Evolutionary conservation across 2,797 vertebrate species (phyloP).

Genomic region (Propithecus perrieri): DNA sequence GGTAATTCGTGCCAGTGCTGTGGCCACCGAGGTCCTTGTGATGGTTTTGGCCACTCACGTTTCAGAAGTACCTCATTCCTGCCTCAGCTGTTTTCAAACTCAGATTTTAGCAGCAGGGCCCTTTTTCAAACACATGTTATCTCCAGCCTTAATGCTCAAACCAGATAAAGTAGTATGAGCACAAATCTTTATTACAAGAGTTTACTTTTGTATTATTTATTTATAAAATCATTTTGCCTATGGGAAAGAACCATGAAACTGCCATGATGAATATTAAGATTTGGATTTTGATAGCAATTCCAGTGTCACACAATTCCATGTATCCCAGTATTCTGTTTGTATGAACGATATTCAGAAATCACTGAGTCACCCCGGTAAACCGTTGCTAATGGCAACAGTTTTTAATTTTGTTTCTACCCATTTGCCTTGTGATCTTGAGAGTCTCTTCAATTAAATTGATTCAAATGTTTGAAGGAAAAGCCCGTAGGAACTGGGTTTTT

Average conservation of each 20-base stretch:
- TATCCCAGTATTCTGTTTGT: not conserved
- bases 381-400: conserved; percentile 18
- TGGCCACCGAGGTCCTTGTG: not conserved
- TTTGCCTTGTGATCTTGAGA: conserved; percentile 37
- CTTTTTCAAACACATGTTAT: not conserved
- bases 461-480: not conserved
- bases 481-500: not conserved
- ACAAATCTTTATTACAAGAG: not conserved
- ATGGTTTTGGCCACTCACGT: not conserved
- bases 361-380: conserved; percentile 1
- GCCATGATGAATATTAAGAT: not conserved
- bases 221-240: not conserved
- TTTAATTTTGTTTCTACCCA: not conserved
- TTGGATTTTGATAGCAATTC: not conserved
- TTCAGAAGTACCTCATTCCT: not conserved
- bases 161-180: not conserved
- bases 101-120: not conserved
- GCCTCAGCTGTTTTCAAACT: not conserved
- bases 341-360: not conserved
- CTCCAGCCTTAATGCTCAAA: not conserved
- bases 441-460: conserved; percentile 50
- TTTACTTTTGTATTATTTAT: not conserved
- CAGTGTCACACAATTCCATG: not conserved
- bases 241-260: not conserved
- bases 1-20: not conserved